A percentile compares a stretch with the other conserved stretches of the same genome.
Evolutionary conservation across 2,113 vertebrate species (phyloP).

Genomic region (Colistium nudipinnis): DNA sequence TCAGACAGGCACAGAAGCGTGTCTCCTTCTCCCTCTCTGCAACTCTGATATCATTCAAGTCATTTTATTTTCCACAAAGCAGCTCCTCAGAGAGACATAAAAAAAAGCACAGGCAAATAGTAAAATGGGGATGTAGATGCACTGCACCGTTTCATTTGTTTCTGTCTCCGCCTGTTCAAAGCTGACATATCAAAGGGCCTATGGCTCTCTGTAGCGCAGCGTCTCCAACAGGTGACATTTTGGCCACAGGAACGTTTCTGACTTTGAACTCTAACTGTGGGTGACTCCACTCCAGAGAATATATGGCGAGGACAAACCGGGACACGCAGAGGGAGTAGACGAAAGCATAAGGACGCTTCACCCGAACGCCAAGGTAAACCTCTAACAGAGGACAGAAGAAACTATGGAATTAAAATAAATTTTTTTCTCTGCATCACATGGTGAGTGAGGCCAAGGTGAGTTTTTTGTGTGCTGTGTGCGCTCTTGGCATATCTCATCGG

Average conservation of each 20-base stretch:
- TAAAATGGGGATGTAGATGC: neutral
- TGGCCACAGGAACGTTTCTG: conserved; percentile 44
- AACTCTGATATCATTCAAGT: neutral
- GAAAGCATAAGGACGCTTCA: conserved; percentile 15
- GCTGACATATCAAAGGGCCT: conserved; percentile 67
- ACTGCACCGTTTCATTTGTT: neutral
- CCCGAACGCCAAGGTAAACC: neutral
- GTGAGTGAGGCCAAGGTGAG: neutral
- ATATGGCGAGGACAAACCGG: conserved; percentile 19
- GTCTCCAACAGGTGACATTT: conserved; percentile 73
- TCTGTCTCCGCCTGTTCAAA: conserved; percentile 67
- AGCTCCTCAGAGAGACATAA: neutral
- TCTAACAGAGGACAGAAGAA: neutral
- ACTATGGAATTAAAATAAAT: neutral
- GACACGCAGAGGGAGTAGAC: conserved; percentile 5
- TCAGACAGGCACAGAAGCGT: neutral
- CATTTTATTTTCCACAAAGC: neutral
- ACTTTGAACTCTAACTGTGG: conserved; percentile 38
- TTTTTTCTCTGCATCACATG: neutral
- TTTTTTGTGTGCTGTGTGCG: neutral
- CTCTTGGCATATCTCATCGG: no score
- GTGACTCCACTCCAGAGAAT: conserved; percentile 33
- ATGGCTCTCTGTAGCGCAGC: conserved; percentile 65
- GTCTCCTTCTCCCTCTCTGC: neutral
- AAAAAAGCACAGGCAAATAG: neutral